These are phyloP conservation scores for Oscheius onirici DNA, from an alignment of 2,888 invertebrate genomes.

Conservation along the genomic window DNA sequence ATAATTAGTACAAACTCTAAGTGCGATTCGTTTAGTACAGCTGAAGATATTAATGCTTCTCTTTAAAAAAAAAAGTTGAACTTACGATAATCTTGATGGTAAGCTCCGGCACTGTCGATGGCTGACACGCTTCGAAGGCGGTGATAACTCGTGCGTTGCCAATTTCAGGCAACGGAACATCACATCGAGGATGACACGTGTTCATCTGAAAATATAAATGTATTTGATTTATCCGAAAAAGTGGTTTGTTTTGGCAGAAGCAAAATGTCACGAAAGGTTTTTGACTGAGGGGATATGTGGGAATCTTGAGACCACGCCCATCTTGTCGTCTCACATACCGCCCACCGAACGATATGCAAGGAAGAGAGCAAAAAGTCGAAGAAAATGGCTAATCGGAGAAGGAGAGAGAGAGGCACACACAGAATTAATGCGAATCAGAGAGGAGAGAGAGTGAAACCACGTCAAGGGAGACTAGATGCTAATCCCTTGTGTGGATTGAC, in stretches of 20 bases:
- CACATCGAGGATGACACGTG: slow-evolving; percentile 31
- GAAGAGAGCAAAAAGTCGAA: no score
- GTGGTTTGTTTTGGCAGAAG: neutral
- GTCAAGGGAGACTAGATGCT: neutral
- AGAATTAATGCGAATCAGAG: slow-evolving; percentile 6
- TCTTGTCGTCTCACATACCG: no score
- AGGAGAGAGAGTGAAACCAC: neutral
- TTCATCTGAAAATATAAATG: slow-evolving; percentile 11
- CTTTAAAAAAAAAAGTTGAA: neutral
- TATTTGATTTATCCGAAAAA: neutral
- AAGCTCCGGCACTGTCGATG: slow-evolving; percentile 16
- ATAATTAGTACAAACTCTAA: no score
- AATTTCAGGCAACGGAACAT: slow-evolving; percentile 24
- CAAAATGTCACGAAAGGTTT: neutral
- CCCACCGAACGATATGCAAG: no score
- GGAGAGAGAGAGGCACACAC: neutral
- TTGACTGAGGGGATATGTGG: neutral
- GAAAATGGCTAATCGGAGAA: neutral
- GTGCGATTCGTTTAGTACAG: no score
- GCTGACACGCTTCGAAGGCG: slow-evolving; percentile 26
- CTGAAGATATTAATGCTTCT: no score
- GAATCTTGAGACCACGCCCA: no score
- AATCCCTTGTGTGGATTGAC: neutral
- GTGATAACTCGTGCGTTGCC: slow-evolving; percentile 26
- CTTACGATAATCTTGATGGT: slow-evolving; percentile 28